Evolutionary conservation across 1,140 invertebrate genomes (phyloP), one percentile per base, ranked within the genome.

Genomic region (Mamestra configurata): DNA sequence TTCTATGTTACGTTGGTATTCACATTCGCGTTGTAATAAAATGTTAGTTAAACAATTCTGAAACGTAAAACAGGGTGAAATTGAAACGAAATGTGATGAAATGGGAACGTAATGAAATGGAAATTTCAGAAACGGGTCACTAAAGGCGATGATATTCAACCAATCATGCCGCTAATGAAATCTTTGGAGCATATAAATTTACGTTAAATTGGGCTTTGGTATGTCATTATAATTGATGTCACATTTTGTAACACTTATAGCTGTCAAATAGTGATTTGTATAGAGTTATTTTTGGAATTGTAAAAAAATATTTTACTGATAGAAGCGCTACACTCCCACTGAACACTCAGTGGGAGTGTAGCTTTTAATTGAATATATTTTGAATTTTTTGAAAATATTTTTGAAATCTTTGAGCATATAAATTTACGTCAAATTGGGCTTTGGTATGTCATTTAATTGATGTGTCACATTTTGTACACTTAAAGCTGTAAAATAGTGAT

Each of bases 101-200:
- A 70, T 70, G 66, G 22, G 66, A 43, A 46, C 13, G 4, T 49
- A 70, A 70, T 70, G 66, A 49, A 70, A 70, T 70, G 66, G 66
- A 49, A 27, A 70, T 46, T 70, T 49, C 13, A n/a, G 40, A 7
- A 70, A 49, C 66, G 66, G 66, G 40, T 70, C 66, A 49, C 20
- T 70, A 27, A 70, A 70, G 40, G 66, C 40, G 10, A 70, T 27
- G 22, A 43, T 46, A 46, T 46, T 27, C 13, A 66, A 70, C 66
- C 40, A 70, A 70, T 70, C 66, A 70, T 27, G 24, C 22, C 66
- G 22, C 5, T 70, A 70, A 70, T 70, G 40, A 70, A 70, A 70
- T 70, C 66, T 70, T 70, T 70, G 20, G 31, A n/a, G 40, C 66
- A 70, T 27, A 27, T 27, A 24, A 7, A 61, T 61, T 18, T 13